Percentiles rank a stretch among this genome's conserved stretches.
These are phyloP conservation scores for Plectrocnemia conspersa DNA, from an alignment of 1,140 invertebrate genomes.

Conservation along the genomic window DNA sequence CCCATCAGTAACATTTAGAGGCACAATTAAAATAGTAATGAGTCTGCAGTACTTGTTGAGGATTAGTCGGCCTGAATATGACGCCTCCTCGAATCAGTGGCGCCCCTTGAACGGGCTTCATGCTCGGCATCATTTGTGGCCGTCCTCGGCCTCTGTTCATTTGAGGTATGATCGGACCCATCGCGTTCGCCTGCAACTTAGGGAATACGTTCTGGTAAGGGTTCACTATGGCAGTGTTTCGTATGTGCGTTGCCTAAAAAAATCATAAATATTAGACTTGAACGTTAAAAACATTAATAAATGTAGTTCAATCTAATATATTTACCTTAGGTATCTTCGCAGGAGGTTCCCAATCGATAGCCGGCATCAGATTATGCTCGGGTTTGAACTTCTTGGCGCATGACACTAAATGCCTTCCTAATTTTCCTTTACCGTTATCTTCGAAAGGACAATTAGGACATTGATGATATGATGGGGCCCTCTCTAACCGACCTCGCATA, in stretches of 20 bases:
- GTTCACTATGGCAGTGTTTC: conserved; percentile 44
- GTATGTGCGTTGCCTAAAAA: conserved; percentile 52
- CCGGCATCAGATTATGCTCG: conserved; percentile 77
- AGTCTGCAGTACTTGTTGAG: conserved; percentile 40
- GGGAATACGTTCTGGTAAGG: conserved; percentile 42
- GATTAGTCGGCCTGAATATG: conserved; percentile 48
- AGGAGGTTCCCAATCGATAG: conserved; percentile 85
- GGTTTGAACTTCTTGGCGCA: conserved; percentile 89
- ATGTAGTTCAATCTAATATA: conserved; percentile 11
- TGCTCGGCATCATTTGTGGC: conserved; percentile 40
- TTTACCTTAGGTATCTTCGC: conserved; percentile 79
- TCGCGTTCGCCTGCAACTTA: conserved; percentile 32
- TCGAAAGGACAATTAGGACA: conserved; percentile 93
- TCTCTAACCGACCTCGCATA: conserved; percentile 73
- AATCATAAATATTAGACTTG: conserved; percentile 16
- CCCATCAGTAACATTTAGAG: conserved; percentile 8
- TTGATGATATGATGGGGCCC: conserved; percentile 82
- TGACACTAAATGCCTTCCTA: conserved; percentile 80
- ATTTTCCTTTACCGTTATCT: conserved; percentile 89
- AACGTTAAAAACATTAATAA: conserved; percentile 7
- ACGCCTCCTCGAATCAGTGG: conserved; percentile 47
- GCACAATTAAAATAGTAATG: conserved; percentile 34
- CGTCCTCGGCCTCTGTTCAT: conserved; percentile 38
- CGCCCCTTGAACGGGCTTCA: conserved; percentile 43
- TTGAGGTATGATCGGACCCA: not conserved